A percentile compares a stretch with the other conserved stretches of the same genome.
phyloP scores from a whole-genome alignment of 2,888 invertebrate genomes.

The Piscicola geometra region DNA sequence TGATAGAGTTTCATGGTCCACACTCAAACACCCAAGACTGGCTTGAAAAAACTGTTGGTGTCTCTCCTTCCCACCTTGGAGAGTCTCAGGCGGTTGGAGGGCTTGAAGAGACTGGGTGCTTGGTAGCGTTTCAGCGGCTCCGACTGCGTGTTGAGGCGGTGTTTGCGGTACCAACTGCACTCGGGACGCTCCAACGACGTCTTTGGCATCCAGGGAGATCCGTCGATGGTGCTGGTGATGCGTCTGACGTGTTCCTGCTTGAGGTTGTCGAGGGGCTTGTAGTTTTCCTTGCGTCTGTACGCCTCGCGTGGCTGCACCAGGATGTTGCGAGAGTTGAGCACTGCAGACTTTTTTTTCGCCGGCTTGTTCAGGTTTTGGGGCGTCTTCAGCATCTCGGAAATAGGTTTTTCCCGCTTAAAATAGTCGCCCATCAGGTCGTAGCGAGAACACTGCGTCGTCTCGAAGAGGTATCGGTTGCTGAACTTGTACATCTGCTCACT shows the following conservation, averaged over 20 bases:
- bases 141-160: neutral
- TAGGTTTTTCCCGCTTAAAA: slow-evolving; percentile 8
- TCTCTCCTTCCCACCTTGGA: neutral
- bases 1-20: too few relatives aligned
- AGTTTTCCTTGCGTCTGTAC: neutral
- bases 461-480: slow-evolving; percentile 27
- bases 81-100: neutral
- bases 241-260: neutral
- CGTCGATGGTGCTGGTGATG: slow-evolving; percentile 7
- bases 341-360: neutral
- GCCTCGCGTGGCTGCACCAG: neutral
- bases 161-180: slow-evolving; percentile 24
- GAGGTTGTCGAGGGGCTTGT: neutral
- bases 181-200: slow-evolving; percentile 12
- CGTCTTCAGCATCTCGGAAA: slow-evolving; percentile 17
- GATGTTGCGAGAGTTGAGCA: neutral
- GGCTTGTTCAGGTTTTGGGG: neutral
- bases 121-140: neutral
- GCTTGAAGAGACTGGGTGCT: neutral
- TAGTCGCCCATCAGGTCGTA: slow-evolving; percentile 28
- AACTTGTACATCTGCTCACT: slow-evolving; percentile 21
- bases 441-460: slow-evolving; percentile 9
- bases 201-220: slow-evolving; percentile 24
- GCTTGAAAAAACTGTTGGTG: slow-evolving; percentile 12
- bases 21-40: too few relatives aligned